Conservation (phyloP, 2,797 vertebrate species). For the Phrynocephalus forsythii region DNA sequence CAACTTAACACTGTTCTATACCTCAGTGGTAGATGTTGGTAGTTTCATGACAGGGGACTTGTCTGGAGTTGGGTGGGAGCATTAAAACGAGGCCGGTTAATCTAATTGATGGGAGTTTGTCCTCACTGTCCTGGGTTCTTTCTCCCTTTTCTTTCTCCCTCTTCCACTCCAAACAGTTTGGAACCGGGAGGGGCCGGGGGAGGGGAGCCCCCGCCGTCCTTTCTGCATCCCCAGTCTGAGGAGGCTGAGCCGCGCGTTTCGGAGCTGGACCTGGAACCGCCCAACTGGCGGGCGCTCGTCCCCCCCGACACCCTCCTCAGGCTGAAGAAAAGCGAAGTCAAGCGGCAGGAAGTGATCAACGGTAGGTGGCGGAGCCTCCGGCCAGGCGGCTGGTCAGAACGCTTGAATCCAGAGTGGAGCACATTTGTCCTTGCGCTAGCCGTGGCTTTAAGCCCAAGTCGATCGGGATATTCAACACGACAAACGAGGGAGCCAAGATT, state of each 20-base stretch:
- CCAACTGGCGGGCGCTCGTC: slow-evolving; percentile 88
- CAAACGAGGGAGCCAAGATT: too few relatives aligned
- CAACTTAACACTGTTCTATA: too few relatives aligned
- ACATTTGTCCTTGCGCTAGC: too few relatives aligned
- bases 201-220: slow-evolving; percentile 62
- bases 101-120: fast-evolving
- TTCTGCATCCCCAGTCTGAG: slow-evolving; percentile 80
- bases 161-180: neutral
- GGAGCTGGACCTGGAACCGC: slow-evolving; percentile 88
- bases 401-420: too few relatives aligned
- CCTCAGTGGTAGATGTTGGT: too few relatives aligned
- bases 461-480: too few relatives aligned
- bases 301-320: slow-evolving; percentile 76
- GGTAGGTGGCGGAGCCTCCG: slow-evolving; percentile 75
- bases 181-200: slow-evolving; percentile 69
- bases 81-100: too few relatives aligned
- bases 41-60: too few relatives aligned
- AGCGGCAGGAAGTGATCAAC: slow-evolving; percentile 93
- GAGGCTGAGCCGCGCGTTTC: slow-evolving; percentile 85
- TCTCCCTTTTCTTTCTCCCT: neutral
- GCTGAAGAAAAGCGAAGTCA: slow-evolving; percentile 88
- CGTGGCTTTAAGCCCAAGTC: too few relatives aligned
- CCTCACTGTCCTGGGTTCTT: neutral
- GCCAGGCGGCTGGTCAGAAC: too few relatives aligned
- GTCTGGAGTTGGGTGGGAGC: too few relatives aligned